Conservation (phyloP, 2,113 vertebrate species). For the Rhabdornis inornatus region DNA sequence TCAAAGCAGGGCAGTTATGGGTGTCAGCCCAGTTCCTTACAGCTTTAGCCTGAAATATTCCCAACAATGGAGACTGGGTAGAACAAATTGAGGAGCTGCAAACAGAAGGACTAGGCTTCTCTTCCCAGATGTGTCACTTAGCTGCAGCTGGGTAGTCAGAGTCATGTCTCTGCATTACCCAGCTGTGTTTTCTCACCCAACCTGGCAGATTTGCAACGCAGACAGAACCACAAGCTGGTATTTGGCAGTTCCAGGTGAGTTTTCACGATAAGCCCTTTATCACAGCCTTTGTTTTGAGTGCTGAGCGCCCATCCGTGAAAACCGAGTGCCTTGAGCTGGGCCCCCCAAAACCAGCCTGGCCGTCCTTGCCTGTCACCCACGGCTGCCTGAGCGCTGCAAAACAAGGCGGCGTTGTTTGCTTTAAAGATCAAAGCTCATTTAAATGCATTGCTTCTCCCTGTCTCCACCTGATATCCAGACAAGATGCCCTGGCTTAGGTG, state of each 20-base stretch:
- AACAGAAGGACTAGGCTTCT: background rate
- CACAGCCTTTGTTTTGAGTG: background rate
- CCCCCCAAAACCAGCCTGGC: background rate
- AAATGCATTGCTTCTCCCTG: background rate
- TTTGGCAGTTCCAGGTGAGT: background rate
- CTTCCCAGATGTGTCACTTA: background rate
- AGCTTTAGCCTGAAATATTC: background rate
- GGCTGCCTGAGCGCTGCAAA: background rate
- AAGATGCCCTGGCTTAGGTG: slow-evolving; percentile 10
- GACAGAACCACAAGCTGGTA: background rate
- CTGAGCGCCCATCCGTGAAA: background rate
- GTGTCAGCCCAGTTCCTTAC: background rate
- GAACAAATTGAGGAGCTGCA: background rate
- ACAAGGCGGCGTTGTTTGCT: background rate
- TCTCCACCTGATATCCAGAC: slow-evolving; percentile 35
- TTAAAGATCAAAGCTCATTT: slow-evolving; percentile 12
- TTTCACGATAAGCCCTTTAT: background rate
- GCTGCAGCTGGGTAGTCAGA: background rate
- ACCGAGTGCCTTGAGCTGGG: fast-evolving
- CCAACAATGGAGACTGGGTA: background rate
- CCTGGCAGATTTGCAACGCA: background rate
- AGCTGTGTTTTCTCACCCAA: background rate
- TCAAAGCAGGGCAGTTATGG: background rate
- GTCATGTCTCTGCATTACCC: fast-evolving
- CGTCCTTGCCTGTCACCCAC: background rate